These are phyloP conservation scores for Volucella inanis DNA, from an alignment of 2,888 invertebrate genomes.

Conservation along the genomic window DNA sequence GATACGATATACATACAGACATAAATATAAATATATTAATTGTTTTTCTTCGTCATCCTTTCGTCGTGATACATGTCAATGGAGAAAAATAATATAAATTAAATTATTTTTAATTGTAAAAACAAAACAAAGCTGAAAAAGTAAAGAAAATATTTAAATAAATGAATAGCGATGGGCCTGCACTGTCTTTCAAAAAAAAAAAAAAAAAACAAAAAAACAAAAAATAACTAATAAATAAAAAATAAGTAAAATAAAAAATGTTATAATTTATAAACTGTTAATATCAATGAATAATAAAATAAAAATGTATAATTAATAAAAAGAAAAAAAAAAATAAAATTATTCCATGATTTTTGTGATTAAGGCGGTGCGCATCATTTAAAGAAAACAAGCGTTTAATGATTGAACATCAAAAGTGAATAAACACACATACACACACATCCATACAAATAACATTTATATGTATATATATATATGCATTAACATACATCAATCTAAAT, in stretches of 20 bases:
- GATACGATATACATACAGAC: conserved; percentile 63
- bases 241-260: conserved; percentile 40
- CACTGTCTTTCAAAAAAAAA: conserved; percentile 54
- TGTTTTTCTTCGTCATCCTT: conserved; percentile 64
- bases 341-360: conserved; percentile 73
- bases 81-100: conserved; percentile 47
- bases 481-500: conserved; percentile 16
- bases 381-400: conserved; percentile 6
- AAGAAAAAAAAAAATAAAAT: conserved; percentile 25
- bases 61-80: conserved; percentile 71
- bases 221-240: too few species aligned
- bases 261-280: conserved; percentile 65
- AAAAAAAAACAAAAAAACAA: too few species aligned
- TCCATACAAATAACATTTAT: conserved; percentile 7
- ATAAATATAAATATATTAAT: conserved; percentile 45
- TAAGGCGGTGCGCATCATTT: conserved; percentile 67
- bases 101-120: conserved; percentile 57
- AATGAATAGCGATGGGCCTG: conserved; percentile 3
- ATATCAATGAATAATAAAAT: conserved; percentile 49
- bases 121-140: not conserved
- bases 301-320: conserved; percentile 56
- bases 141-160: too few species aligned
- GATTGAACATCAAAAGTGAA: conserved; percentile 32
- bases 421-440: conserved; percentile 16
- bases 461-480: conserved; percentile 11